phyloP scores from a whole-genome alignment of 2,113 vertebrate species.

The Oreotrochilus melanogaster region DNA sequence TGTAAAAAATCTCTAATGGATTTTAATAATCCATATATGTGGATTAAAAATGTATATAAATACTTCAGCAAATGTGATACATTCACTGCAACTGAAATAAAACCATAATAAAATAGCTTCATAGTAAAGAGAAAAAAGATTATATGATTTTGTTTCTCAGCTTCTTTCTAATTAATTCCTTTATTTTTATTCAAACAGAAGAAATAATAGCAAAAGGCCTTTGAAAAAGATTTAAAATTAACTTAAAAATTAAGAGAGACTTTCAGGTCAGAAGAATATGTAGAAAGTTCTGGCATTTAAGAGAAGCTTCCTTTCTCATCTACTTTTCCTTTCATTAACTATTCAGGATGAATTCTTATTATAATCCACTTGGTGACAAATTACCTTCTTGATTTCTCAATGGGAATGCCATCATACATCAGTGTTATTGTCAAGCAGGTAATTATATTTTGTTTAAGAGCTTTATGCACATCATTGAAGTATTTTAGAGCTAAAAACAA shows the following conservation, averaged over 20 bases:
- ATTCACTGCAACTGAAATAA: background rate
- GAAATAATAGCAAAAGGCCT: background rate
- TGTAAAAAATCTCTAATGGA: background rate
- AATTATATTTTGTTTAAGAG: constrained; percentile 2
- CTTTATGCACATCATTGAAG: background rate
- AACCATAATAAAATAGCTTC: background rate
- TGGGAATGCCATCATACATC: background rate
- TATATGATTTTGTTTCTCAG: background rate
- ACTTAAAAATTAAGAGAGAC: background rate
- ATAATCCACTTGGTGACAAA: constrained; percentile 27
- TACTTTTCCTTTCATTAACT: background rate
- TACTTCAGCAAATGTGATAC: background rate
- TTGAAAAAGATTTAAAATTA: background rate
- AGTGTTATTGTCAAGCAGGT: background rate
- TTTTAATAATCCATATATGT: background rate
- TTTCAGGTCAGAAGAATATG: background rate
- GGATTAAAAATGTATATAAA: background rate
- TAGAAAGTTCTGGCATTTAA: background rate
- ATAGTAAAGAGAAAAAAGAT: background rate
- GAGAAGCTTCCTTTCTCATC: background rate
- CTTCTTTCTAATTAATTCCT: background rate
- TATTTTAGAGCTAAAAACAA: constrained; percentile 14
- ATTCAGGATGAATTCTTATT: background rate
- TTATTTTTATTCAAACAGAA: background rate
- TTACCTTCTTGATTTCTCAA: constrained; percentile 31